Conservation (phyloP, 1,140 invertebrate genomes). For the Drosophila kikkawai region DNA sequence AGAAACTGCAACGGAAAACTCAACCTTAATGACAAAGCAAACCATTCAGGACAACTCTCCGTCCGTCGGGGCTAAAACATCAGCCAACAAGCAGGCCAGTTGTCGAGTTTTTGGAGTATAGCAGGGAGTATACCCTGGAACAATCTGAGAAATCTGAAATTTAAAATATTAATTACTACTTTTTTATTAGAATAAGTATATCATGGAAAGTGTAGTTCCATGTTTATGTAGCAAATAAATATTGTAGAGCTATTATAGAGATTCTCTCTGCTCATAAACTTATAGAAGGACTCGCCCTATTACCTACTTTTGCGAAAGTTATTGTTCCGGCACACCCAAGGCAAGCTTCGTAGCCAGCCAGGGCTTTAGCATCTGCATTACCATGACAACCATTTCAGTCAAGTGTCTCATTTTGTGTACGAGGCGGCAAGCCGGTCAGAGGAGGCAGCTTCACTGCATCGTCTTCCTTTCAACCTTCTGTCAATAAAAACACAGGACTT, state of each 20-base stretch:
- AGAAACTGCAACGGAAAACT: constrained; percentile 22
- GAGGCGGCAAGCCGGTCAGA: constrained; percentile 53
- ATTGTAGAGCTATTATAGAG: background rate
- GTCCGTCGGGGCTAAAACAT: constrained; percentile 34
- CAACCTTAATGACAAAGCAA: constrained; percentile 75
- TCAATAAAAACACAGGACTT: constrained; percentile 54
- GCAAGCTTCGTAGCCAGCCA: background rate
- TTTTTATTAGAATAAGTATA: no score
- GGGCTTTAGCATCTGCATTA: constrained; percentile 34
- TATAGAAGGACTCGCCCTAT: background rate
- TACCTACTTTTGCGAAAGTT: constrained; percentile 2
- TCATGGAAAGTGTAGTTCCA: background rate
- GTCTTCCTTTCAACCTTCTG: constrained; percentile 49
- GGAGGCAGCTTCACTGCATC: background rate
- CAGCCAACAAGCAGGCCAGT: constrained; percentile 16
- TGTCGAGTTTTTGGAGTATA: background rate
- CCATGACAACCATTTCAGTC: constrained; percentile 59
- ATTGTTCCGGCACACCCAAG: constrained; percentile 6
- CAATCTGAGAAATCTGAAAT: no score
- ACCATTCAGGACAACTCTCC: constrained; percentile 34
- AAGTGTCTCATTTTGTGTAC: constrained; percentile 77
- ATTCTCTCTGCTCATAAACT: background rate
- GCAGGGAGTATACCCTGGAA: constrained; percentile 1
- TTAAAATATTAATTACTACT: no score
- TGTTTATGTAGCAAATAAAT: constrained; percentile 1